Evolutionary conservation across 2,113 vertebrate genomes (phyloP).

Genomic region (Phalacrocorax pelagicus): DNA sequence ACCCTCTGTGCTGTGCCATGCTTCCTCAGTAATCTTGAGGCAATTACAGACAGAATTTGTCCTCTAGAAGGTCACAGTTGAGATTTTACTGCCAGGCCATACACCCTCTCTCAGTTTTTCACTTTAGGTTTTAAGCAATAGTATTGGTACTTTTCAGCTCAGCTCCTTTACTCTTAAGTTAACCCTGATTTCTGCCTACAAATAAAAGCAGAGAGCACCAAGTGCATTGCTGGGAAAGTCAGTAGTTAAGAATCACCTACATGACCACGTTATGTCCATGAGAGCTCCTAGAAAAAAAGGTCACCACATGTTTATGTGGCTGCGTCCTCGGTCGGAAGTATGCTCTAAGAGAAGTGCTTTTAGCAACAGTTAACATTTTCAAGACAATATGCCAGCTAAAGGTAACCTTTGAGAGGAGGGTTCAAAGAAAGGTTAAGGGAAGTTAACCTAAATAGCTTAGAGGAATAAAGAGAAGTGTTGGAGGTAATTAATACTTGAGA

Average conservation of each 20-base stretch:
- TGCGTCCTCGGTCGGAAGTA: not conserved
- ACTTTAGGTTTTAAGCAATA: not conserved
- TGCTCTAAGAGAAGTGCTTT: conserved; percentile 31
- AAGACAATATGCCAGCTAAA: conserved; percentile 60
- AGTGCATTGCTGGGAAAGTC: not conserved
- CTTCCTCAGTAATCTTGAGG: not conserved
- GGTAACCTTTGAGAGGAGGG: conserved; percentile 53
- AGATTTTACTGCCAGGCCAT: not conserved
- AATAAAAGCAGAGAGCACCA: not conserved
- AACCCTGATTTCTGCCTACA: not conserved
- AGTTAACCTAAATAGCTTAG: conserved; percentile 57
- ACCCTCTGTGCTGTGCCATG: not conserved
- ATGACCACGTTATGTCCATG: not conserved
- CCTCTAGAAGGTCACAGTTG: not conserved
- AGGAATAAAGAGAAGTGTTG: conserved; percentile 46
- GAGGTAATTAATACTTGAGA: conserved; percentile 55
- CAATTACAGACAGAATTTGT: not conserved
- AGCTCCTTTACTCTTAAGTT: not conserved
- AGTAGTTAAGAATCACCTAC: not conserved
- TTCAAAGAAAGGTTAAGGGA: conserved; percentile 53
- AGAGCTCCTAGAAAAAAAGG: conserved; percentile 22
- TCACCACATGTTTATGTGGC: conserved; percentile 6
- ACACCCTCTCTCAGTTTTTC: not conserved
- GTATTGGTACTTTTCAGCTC: not conserved
- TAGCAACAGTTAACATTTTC: conserved; percentile 64